Base-by-base conservation (phyloP, 2,888 invertebrate genomes). In the Notocelia uddmanniana region DNA sequence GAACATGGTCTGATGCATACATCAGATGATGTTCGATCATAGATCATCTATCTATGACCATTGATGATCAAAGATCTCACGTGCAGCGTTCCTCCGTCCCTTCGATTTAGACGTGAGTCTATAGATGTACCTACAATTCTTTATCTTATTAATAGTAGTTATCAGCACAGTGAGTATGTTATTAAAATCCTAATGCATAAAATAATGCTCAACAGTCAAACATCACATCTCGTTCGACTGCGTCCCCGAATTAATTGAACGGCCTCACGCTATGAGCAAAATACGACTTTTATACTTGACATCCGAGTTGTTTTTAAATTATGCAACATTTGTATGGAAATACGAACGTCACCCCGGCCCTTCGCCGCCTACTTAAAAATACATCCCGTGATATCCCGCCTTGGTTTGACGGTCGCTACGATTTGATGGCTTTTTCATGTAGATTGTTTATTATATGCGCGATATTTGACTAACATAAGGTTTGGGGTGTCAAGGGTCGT, bases 241-340 rank as follows among this genome's bases (percentile, higher is more conserved):
- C 63, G 34, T 15, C 37, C 21, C 34, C 45, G 67, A 67, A 71
- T 71, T 71, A 71, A 71, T 71, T 71, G 54, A 67, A 67, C 67
- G 41, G 19, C 66, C 62, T 34, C 19, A 23, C 48, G 63, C 60
- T 11, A 54, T 67, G 41, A 60, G 67, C 85, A 88, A 88, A 89
- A 86, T 79, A 82, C 81, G 81, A 84, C 79, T 85, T 89, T 89
- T 88, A 87, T 85, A 86, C 84, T 83, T 81, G 55, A 62, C 83
- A 85, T 83, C 79, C 85, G 80, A 81, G 82, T 84, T 83, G 81
- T 83, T 82, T 87, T 85, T 91, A 93, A 93, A 92, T 91, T 92
- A 92, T 92, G 89, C 92, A 92, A 88, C 92, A 93, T 93, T 93
- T 92, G 87, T 89, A 93, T 93, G 93, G 91, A 89, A 93, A 93